Evolutionary conservation across 2,113 vertebrate genomes (phyloP), one percentile per base, ranked within the genome.

Genomic region (Sarotherodon lohbergeri): DNA sequence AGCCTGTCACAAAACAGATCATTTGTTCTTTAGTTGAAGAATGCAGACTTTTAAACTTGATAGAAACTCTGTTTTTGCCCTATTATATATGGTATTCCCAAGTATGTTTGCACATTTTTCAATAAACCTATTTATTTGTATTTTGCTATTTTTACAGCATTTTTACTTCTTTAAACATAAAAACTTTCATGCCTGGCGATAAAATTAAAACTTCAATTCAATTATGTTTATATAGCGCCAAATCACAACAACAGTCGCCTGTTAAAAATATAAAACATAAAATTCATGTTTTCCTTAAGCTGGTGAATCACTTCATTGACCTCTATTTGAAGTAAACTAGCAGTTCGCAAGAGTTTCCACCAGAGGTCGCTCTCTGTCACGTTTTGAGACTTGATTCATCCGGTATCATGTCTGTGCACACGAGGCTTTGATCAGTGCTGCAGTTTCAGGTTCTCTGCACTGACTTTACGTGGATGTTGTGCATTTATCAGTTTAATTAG

Each of bases 291-390:
- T 29, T 12, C 71, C 48, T 32, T 7, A 78, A 32, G 9, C 71
- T 78, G 14, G 5, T 78, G 43, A 32, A 50, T 48, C 24, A 29
- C 24, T 29, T 29, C 27, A 6, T 4, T 27, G 16, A 73, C 9
- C 39, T 46, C 1, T 16, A 46, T 73, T 43, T 11, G 19, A 50
- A 55, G 22, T 39, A 16, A 41, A 79, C 24, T 17, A 50, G 73
- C 29, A 29, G 48, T 85, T 87, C 24, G 2, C 12, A 5, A 19
- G 3, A 8, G 2, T 11, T 14, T 83, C 89, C 89, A 84, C 32
- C 36, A 87, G 92, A 83, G 68, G 81, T 10, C 83, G 11, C 56
- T n/a, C n/a, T 79, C 34, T 1, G 57, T 61, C 55, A 17, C 2
- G 71, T 32, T 78, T 78, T 78, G 16, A 78, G 16, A 32, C 24